Conservation (phyloP, 1,140 invertebrate species). For the Scaptomyza hsui region DNA sequence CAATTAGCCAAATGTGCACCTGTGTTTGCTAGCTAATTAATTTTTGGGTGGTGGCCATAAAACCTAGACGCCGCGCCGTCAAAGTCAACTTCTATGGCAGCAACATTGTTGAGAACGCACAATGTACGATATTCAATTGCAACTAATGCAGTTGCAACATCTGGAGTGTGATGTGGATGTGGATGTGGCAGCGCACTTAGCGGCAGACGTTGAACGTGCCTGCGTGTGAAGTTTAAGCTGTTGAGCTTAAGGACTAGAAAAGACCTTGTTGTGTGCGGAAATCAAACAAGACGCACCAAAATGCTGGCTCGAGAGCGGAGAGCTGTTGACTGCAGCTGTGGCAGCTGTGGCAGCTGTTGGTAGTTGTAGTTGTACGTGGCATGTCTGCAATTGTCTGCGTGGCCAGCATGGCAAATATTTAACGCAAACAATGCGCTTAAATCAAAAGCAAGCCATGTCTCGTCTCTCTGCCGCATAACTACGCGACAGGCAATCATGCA, state of each 20-base stretch:
- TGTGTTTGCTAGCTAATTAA: constrained; percentile 65
- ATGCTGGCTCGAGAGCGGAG: constrained; percentile 35
- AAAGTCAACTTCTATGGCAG: constrained; percentile 8
- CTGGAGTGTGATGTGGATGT: constrained; percentile 18
- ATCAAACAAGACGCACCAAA: constrained; percentile 69
- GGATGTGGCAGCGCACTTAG: constrained; percentile 50
- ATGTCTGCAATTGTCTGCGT: constrained; percentile 68
- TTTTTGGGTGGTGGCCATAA: constrained; percentile 18
- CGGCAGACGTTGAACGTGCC: constrained; percentile 57
- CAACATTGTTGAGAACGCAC: constrained; percentile 59
- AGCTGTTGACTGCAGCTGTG: constrained; percentile 57
- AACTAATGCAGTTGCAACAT: constrained; percentile 67
- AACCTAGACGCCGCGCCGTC: too few species aligned
- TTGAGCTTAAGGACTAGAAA: constrained; percentile 42
- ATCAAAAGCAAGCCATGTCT: constrained; percentile 77
- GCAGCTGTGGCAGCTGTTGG: constrained; percentile 5
- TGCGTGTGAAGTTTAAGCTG: constrained; percentile 76
- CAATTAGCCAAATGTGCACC: constrained; percentile 63
- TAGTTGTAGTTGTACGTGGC: constrained; percentile 46
- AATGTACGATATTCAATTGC: constrained; percentile 67
- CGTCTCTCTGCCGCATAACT: constrained; percentile 59
- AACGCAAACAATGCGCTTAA: constrained; percentile 79
- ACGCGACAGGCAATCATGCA: constrained; percentile 55
- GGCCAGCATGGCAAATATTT: constrained; percentile 79
- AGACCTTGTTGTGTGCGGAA: constrained; percentile 41